Conservation (phyloP, 2,113 vertebrate species). For the Anas platyrhynchos region DNA sequence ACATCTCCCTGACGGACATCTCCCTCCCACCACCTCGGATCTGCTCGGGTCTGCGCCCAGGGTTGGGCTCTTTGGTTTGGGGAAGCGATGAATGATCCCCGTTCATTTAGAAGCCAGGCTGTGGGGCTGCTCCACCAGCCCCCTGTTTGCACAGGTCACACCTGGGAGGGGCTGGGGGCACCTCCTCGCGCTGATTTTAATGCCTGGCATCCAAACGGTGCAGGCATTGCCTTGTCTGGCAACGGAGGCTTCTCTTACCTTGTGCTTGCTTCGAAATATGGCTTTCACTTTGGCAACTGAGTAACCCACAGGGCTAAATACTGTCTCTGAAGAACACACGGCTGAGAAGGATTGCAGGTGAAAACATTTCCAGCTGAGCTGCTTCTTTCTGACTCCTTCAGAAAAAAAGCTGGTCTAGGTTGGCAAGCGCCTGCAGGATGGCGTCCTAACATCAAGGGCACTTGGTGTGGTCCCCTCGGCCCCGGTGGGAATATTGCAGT, state of each 20-base stretch:
- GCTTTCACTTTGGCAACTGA: background rate
- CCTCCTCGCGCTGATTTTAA: background rate
- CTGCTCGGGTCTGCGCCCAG: background rate
- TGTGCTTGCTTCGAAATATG: constrained; percentile 36
- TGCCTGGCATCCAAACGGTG: background rate
- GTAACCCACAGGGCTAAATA: background rate
- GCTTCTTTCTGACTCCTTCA: background rate
- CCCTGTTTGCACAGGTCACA: background rate
- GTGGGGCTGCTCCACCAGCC: background rate
- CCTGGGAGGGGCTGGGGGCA: background rate
- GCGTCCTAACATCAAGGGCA: background rate
- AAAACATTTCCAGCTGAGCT: background rate
- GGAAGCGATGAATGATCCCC: background rate
- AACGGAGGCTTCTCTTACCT: background rate
- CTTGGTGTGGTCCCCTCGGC: background rate
- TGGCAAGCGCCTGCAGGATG: fast-evolving
- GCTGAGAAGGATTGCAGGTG: background rate
- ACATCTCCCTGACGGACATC: too few relatives aligned
- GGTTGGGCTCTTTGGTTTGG: background rate
- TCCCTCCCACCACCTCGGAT: background rate
- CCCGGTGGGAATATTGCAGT: constrained; percentile 26
- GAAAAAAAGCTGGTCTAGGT: background rate
- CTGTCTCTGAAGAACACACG: fast-evolving
- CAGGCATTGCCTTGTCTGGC: background rate
- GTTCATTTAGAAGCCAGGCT: background rate